These are phyloP conservation scores for Drosophila subsilvestris DNA, from an alignment of 2,888 invertebrate genomes.

Conservation along the genomic window DNA sequence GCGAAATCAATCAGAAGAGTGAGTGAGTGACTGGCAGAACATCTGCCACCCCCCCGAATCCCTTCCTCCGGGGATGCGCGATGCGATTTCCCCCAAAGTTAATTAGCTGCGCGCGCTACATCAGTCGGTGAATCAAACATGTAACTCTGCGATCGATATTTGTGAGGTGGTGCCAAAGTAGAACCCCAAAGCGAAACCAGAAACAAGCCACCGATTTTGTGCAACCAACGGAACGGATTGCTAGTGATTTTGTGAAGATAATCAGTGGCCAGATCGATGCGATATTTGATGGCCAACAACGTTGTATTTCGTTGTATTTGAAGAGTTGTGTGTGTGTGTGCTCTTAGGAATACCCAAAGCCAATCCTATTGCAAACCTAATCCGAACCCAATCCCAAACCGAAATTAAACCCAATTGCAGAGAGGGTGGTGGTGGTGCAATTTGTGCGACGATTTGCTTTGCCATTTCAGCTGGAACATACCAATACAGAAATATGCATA, in stretches of 20 bases:
- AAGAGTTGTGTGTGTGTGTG: conserved; percentile 10
- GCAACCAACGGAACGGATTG: no score
- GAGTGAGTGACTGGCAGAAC: conserved; percentile 32
- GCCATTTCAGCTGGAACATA: conserved; percentile 25
- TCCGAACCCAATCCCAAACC: neutral
- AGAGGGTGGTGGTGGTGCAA: neutral
- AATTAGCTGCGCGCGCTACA: conserved; percentile 52
- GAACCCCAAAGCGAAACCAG: conserved; percentile 25
- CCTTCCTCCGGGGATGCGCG: conserved; percentile 44
- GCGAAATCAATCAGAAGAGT: neutral
- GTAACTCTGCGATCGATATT: conserved; percentile 57
- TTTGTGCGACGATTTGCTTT: conserved; percentile 6
- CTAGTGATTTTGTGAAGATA: conserved; percentile 64
- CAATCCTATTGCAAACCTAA: conserved; percentile 6
- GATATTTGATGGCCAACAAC: conserved; percentile 8
- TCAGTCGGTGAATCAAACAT: conserved; percentile 47
- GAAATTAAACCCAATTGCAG: neutral
- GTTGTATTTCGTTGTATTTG: no score
- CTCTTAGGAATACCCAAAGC: conserved; percentile 33
- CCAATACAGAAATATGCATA: conserved; percentile 76
- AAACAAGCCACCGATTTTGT: conserved; percentile 60
- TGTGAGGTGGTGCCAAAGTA: conserved; percentile 68
- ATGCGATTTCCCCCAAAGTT: conserved; percentile 11
- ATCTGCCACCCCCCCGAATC: conserved; percentile 29
- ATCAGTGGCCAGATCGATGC: conserved; percentile 44